Base-by-base conservation (phyloP, 92 coral and sea anemone species). In the Umimayanthus chanpuru region DNA sequence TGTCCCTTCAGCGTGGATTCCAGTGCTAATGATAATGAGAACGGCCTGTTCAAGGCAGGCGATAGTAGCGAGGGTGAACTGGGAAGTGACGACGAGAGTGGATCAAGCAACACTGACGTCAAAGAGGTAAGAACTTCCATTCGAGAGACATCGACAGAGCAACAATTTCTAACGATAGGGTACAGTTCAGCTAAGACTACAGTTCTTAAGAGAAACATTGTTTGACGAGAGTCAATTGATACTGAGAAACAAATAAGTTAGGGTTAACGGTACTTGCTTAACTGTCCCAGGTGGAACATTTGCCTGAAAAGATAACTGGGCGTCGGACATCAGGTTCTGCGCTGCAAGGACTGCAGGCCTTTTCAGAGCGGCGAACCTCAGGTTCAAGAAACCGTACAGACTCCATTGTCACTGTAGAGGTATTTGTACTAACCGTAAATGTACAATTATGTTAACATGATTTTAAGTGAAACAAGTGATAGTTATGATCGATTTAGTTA, bases 341-440 rank as follows among this genome's bases (percentile, higher is more conserved):
- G 41, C 89, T 67, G 30, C 93, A 91, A 40, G 88, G 77, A 53
- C 89, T 67, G 30, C 93, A 91, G 49, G 85, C 88, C 30, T 84
- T 49, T 23, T 77, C 75, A 6, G 92, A 94, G 47, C 94, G 94
- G 26, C 94, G 93, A 9, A 84, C 87, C 4, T 94, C 94, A 26
- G 93, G 92, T 1, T 92, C 94, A 28, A 95, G 98, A n/a, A 96
- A 93, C 88, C 92, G 99, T 79, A 97, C 99, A 40, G 99, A 97
- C 88, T 92, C 97, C 38, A 95, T 97, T 23, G 91, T 84, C 12
- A 77, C 98, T 41, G 92, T 92, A 11, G 95, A 97, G 94, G 99
- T 97, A 85, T 61, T 61, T 21, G 0, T 61, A 61, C 26, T 18
- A 21, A 61, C 68, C 58, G 58, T 12, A 53, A 53, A 12, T 15